Conservation (phyloP, 2,113 vertebrate species). For the Oryzias javanicus region DNA sequence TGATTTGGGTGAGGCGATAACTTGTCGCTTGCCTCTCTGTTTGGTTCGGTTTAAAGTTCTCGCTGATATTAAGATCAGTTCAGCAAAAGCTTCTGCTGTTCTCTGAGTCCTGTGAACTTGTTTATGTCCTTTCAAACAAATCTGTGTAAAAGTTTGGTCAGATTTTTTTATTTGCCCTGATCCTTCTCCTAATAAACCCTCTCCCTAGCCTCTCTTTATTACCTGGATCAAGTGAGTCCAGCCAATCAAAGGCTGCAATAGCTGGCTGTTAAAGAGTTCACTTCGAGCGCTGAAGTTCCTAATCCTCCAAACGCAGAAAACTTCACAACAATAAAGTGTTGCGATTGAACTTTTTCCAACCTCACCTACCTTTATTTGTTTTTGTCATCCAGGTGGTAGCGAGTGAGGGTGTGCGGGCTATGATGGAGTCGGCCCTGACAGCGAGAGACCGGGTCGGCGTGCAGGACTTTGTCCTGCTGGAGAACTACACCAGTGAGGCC, state of each 20-base stretch:
- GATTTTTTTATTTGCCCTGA: no score
- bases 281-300: no score
- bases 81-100: constrained; percentile 2
- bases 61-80: not conserved
- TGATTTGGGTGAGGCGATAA: not conserved
- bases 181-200: no score
- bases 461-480: constrained; percentile 96
- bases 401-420: constrained; percentile 86
- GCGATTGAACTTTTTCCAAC: not conserved
- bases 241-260: no score
- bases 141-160: no score
- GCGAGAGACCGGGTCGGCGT: constrained; percentile 96
- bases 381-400: constrained; percentile 78
- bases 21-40: not conserved
- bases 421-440: constrained; percentile 97
- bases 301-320: no score
- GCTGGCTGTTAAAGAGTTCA: no score
- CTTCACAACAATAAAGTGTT: not conserved
- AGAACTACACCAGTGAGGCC: constrained; percentile 95
- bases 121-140: no score
- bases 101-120: not conserved
- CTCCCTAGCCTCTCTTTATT: no score
- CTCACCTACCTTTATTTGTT: not conserved
- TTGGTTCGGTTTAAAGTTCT: not conserved
- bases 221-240: no score